These are phyloP conservation scores for Zaprionus lineosus DNA, from an alignment of 2,888 invertebrate genomes.

Conservation along the genomic window DNA sequence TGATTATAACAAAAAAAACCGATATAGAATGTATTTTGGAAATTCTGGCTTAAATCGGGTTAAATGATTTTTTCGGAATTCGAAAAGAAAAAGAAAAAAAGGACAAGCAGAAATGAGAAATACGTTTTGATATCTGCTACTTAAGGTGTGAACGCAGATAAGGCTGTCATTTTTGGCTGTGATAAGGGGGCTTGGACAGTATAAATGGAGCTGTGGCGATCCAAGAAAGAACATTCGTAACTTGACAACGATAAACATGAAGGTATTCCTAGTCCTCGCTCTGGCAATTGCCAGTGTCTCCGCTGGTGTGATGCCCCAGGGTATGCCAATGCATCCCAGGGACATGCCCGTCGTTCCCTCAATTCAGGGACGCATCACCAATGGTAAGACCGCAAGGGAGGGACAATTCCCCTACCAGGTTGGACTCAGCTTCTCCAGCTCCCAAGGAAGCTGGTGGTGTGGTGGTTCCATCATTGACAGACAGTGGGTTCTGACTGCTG, in stretches of 20 bases:
- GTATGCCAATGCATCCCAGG: slow-evolving; percentile 54
- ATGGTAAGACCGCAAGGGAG: slow-evolving; percentile 56
- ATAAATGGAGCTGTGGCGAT: slow-evolving; percentile 20
- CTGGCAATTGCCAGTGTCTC: slow-evolving; percentile 65
- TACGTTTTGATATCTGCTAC: neutral
- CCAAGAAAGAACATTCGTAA: slow-evolving; percentile 40
- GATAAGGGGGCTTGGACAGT: neutral
- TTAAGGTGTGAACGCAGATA: neutral
- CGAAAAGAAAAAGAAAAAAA: too few species aligned
- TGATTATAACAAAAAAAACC: neutral
- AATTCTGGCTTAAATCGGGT: too few species aligned
- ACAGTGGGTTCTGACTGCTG: slow-evolving; percentile 71
- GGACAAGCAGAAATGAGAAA: too few species aligned
- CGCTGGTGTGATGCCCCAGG: slow-evolving; percentile 51
- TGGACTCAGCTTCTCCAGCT: slow-evolving; percentile 62
- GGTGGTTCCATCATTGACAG: slow-evolving; percentile 73
- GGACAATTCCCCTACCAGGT: slow-evolving; percentile 77
- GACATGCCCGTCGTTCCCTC: slow-evolving; percentile 36
- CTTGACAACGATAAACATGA: slow-evolving; percentile 53
- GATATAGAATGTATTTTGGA: neutral
- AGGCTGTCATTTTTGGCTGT: neutral
- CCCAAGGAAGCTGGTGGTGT: slow-evolving; percentile 66
- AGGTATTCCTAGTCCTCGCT: slow-evolving; percentile 64
- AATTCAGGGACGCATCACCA: slow-evolving; percentile 72
- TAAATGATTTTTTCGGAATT: too few species aligned